Evolutionary conservation across 92 coral and sea anemone genomes (phyloP), one percentile per base, ranked within the genome.

Genomic region (Actinernus sp.): DNA sequence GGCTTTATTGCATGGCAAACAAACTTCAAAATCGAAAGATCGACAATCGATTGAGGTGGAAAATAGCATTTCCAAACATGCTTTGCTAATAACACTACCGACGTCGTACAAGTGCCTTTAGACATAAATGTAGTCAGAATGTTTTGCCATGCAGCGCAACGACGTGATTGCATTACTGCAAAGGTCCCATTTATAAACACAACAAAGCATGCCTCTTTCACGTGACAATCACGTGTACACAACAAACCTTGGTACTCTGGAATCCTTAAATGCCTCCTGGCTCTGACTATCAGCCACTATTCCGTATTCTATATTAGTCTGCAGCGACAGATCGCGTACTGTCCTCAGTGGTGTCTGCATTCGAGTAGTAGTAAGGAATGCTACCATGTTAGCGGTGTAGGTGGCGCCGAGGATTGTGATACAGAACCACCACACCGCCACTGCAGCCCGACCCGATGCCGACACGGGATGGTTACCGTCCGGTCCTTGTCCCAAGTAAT

Each of bases 331-430:
- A 21, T 72, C 68, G 27, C 59, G 54, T 21, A 86, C 65, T n/a
- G 70, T 65, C 26, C 49, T 54, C 21, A 86, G 73, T 1, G 87
- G 81, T 11, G 75, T 55, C 53, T 86, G 76, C 83, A 79, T 74
- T 5, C 87, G 72, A 58, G 54, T 73, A 17, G 71, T 73, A 16
- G 92, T 86, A 11, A 86, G 82, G 40, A 49, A 86, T 9, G 92
- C 92, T 17, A 87, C 87, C 44, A 86, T 56, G 73, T 86, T 86
- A n/a, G 92, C 92, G 0, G 92, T 86, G 67, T 86, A 86, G 17
- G 92, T 86, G 14, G 92, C 86, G 19, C 81, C 76, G 18, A 86
- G 73, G 39, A 86, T 86, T 23, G 81, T 75, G 24, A 82, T 72
- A 26, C 58, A 73, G 47, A 82, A 82, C 92, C 92, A 86, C 92